Evolutionary conservation across 1,140 invertebrate genomes (phyloP), one percentile per base, ranked within the genome.

Genomic region (Microplitis mediator): DNA sequence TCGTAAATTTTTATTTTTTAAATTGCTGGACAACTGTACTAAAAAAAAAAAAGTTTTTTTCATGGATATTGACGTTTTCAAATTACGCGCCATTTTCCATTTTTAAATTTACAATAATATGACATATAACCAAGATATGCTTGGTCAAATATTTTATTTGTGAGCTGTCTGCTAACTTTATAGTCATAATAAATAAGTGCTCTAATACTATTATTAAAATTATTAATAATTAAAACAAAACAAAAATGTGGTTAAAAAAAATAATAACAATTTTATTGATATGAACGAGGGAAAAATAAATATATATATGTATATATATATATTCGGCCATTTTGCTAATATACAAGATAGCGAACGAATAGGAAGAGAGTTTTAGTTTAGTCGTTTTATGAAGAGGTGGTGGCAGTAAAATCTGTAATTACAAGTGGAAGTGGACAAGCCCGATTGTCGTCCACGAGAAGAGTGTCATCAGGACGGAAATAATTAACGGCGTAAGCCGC

Each of bases 241-340:
- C 32, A 64, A 75, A 75, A 62, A 79, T 74, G 73, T 67, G 78
- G 73, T 79, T 72, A 78, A 79, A 69, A 9, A 5, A 45, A 64
- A 64, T 68, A 56, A 69, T 34, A 68, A 39, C 58, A 9, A 34
- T n/a, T 51, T 35, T 31, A 4, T 50, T 16, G 54, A 61, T 60
- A 60, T 65, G 63, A 64, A 51, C 62, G 31, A 76, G 62, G 69
- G 60, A 67, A 78, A 79, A 78, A 45, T 9, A 45, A 3, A 9
- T 6, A 45, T 4, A 45, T 23, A 23, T 23, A 23, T 23, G 2
- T 23, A 23, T 23, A n/a, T n/a, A n/a, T 23, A 23, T 23, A 23
- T 23, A 23, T 23, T 80, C 81, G 71, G 80, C 81, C 80, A 82
- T 82, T 76, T 82, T 82, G 81, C 45, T 78, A 77, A 75, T 74